Percentiles rank a stretch among this genome's conserved stretches.
These are phyloP conservation scores for Phasia obesa DNA, from an alignment of 2,888 invertebrate species.

Conservation along the genomic window DNA sequence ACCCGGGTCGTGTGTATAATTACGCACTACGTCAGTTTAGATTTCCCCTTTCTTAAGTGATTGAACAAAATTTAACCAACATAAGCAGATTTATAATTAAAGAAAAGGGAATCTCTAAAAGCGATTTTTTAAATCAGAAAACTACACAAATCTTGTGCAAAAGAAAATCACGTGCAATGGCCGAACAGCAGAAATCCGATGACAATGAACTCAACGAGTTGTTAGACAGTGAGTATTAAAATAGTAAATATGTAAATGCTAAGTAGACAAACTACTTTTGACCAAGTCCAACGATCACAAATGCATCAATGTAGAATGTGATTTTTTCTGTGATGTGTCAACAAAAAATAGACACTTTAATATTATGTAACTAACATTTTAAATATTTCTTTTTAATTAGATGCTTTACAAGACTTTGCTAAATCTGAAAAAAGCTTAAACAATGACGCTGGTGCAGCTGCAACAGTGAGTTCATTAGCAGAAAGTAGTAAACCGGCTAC, in stretches of 20 bases:
- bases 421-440: slow-evolving; percentile 76
- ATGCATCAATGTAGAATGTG: not conserved
- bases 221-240: slow-evolving; percentile 86
- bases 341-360: slow-evolving; percentile 19
- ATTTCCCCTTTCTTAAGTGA: slow-evolving; percentile 33
- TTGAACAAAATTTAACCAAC: slow-evolving; percentile 28
- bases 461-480: slow-evolving; percentile 80
- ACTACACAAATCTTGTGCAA: slow-evolving; percentile 29
- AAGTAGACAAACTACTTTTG: not conserved
- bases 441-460: slow-evolving; percentile 68
- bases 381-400: slow-evolving; percentile 79
- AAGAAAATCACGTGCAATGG: slow-evolving; percentile 73
- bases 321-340: not conserved
- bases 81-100: not conserved
- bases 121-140: slow-evolving; percentile 19
- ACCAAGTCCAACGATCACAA: slow-evolving; percentile 53
- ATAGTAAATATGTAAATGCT: slow-evolving; percentile 21
- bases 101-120: slow-evolving; percentile 42
- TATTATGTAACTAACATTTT: slow-evolving; percentile 61
- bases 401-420: slow-evolving; percentile 86
- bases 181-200: slow-evolving; percentile 77
- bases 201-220: slow-evolving; percentile 89
- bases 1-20: slow-evolving; percentile 45
- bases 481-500: slow-evolving; percentile 66
- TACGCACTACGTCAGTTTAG: slow-evolving; percentile 44